Evolutionary conservation across 2,888 invertebrate species (phyloP), one percentile per base, ranked within the genome.

Genomic region (Campoplex capitator): DNA sequence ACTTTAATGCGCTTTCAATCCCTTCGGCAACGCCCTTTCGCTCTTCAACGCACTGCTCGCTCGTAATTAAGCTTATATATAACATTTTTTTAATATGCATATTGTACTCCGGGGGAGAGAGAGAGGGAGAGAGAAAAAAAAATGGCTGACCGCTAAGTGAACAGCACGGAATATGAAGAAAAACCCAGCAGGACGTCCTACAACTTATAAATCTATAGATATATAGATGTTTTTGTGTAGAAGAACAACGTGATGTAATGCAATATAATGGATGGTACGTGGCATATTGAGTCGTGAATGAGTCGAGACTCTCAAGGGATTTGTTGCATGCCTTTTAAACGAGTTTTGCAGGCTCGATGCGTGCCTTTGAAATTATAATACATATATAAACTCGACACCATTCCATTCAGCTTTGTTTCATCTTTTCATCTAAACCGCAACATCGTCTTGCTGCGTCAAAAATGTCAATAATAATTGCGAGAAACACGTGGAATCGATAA

Each of bases 121-220:
- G 38, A 38, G 38, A 38, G 38, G 38, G 38, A 6, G 38, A 23
- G 23, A 23, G 23, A 23, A 0, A 23, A 16, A 76, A 77, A 71
- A 80, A 62, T 67, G 58, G 71, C 54, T 54, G 32, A 67, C 28
- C 4, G 78, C 78, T 62, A 86, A 84, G 68, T 68, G 86, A 84
- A 74, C 86, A 81, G 70, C 65, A 71, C 77, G 62, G 51, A 13
- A 8, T 23, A 23, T 45, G 81, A 54, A 62, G 82, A 82, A 75
- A 75, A 65, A 62, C 86, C 13, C 84, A 48, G 42, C 81, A 77
- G 86, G 84, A 74, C 74, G 77, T 73, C 81, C 45, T 54, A 51
- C 51, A 13, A 28, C 28, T 28, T 11, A 13, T 58, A 0, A 11
- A 13, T 28, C 3, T 58, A 28, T 58, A 28, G 13, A 28, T 58